phyloP scores from a whole-genome alignment of 2,797 vertebrate species.

The Helarctos malayanus region DNA sequence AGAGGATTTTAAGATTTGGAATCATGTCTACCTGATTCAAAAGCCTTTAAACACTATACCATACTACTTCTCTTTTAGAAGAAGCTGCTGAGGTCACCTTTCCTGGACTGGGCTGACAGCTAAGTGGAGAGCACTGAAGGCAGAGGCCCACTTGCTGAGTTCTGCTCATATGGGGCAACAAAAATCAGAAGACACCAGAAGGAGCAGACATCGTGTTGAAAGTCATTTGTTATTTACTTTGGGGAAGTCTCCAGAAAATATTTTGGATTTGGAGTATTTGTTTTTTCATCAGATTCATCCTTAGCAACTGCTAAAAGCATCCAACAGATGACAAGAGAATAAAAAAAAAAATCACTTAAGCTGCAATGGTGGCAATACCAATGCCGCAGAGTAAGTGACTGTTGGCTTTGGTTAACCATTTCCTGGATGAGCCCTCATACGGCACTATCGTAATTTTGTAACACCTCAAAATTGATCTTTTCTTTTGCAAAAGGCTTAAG shows the following conservation, averaged over 20 bases:
- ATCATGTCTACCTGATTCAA: neutral
- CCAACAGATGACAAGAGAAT: neutral
- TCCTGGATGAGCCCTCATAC: neutral
- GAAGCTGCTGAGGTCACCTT: neutral
- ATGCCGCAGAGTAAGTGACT: neutral
- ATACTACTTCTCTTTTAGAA: neutral
- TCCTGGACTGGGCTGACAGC: neutral
- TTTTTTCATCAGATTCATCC: conserved; percentile 30
- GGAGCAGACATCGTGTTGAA: neutral
- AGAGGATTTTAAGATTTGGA: neutral
- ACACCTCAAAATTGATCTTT: neutral
- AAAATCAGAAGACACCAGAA: neutral
- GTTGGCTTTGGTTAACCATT: neutral
- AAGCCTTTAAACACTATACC: neutral
- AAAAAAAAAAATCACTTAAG: neutral
- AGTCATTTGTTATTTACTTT: conserved; percentile 14
- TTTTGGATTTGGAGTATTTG: neutral
- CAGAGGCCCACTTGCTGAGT: neutral
- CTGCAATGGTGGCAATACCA: neutral
- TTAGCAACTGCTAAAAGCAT: conserved; percentile 27
- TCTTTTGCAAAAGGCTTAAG: conserved; percentile 3
- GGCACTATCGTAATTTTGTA: neutral
- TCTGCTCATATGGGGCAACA: neutral
- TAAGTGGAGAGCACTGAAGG: neutral
- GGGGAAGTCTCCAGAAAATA: neutral